phyloP scores from a whole-genome alignment of 2,113 vertebrate genomes.

The Xiphophorus maculatus region DNA sequence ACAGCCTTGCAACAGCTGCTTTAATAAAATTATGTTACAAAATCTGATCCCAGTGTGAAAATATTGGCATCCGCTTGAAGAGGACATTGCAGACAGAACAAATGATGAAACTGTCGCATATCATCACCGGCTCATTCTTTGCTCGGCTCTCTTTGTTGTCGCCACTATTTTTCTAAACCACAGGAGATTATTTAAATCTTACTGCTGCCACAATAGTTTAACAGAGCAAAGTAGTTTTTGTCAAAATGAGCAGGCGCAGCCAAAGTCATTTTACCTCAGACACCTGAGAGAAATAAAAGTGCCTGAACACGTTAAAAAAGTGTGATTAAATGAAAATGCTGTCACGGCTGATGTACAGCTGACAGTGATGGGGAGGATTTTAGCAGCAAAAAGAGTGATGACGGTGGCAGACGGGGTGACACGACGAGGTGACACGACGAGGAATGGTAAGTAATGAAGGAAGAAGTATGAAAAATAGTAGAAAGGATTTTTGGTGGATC shows the following conservation, averaged over 20 bases:
- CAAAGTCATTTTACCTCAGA: conserved; percentile 26
- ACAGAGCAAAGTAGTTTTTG: conserved; percentile 50
- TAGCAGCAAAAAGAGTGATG: conserved; percentile 32
- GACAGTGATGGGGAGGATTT: conserved; percentile 60
- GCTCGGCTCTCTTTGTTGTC: neutral
- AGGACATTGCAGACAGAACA: neutral
- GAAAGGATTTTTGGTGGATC: conserved; percentile 37
- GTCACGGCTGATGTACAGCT: conserved; percentile 60
- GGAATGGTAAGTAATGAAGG: conserved; percentile 33
- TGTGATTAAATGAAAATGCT: conserved; percentile 68
- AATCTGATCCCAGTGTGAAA: too few species aligned
- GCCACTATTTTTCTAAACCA: conserved; percentile 14
- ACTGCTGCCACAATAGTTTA: conserved; percentile 28
- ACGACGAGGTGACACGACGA: neutral
- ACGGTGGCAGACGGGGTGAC: conserved; percentile 47
- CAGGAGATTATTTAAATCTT: conserved; percentile 25
- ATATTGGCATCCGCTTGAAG: neutral
- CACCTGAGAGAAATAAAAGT: conserved; percentile 34
- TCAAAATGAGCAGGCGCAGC: conserved; percentile 58
- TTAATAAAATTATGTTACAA: too few species aligned
- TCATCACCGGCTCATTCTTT: neutral
- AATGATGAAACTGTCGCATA: neutral
- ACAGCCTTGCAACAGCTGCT: too few species aligned
- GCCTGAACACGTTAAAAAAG: conserved; percentile 62
- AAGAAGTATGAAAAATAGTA: conserved; percentile 21